phyloP scores from a whole-genome alignment of 2,888 invertebrate species.

The Drosophila paucipuncta region DNA sequence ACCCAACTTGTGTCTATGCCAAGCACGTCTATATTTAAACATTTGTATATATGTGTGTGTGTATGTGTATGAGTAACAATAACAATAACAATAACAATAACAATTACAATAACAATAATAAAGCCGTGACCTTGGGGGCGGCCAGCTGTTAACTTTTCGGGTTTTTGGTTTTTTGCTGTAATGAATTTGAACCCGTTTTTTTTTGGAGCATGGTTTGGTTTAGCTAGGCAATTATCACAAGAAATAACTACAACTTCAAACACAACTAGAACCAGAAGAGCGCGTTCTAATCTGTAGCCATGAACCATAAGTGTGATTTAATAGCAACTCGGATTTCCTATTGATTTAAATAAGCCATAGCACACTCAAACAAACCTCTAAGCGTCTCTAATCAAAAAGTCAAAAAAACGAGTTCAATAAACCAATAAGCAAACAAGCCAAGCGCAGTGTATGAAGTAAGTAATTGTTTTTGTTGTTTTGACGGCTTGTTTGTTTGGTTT shows the following conservation, averaged over 20 bases:
- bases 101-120: slow-evolving; percentile 21
- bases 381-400: slow-evolving; percentile 66
- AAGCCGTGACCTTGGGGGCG: slow-evolving; percentile 42
- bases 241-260: not conserved
- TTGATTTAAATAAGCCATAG: slow-evolving; percentile 46
- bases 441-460: slow-evolving; percentile 44
- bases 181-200: slow-evolving; percentile 40
- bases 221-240: slow-evolving; percentile 33
- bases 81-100: slow-evolving; percentile 5
- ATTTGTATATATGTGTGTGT: not conserved
- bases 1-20: slow-evolving; percentile 50
- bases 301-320: slow-evolving; percentile 40
- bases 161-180: slow-evolving; percentile 14
- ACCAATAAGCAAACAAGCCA: slow-evolving; percentile 57
- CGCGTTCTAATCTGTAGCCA: slow-evolving; percentile 21
- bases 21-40: slow-evolving; percentile 47
- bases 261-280: slow-evolving; percentile 37
- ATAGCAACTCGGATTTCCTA: slow-evolving; percentile 46
- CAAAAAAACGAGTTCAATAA: slow-evolving; percentile 73
- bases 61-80: slow-evolving; percentile 15
- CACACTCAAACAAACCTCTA: slow-evolving; percentile 42
- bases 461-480: slow-evolving; percentile 40
- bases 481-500: not conserved
- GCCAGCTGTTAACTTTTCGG: slow-evolving; percentile 39
- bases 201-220: slow-evolving; percentile 21